Percentiles rank a stretch among this genome's conserved stretches.
Evolutionary conservation across 2,888 invertebrate genomes (phyloP).

Genomic region (Dermolepida albohirtum): DNA sequence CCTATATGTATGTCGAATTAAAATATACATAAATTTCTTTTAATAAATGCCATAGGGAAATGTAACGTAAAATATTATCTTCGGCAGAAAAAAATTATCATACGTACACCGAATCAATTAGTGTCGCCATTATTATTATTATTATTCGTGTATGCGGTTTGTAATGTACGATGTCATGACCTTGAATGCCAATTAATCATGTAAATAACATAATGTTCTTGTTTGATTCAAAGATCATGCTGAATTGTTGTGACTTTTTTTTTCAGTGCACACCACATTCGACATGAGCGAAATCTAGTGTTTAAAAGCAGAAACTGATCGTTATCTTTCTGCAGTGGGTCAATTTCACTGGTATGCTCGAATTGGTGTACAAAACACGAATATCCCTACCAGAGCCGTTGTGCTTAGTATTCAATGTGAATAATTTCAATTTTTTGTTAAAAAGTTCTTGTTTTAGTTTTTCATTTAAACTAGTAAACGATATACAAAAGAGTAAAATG

Average conservation of each 20-base stretch:
- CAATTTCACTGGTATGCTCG: slow-evolving; percentile 15
- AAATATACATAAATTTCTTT: too few relatives aligned
- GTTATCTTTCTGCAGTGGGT: slow-evolving; percentile 14
- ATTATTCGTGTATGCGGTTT: slow-evolving; percentile 11
- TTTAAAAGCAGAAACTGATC: slow-evolving; percentile 60
- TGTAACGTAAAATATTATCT: too few relatives aligned
- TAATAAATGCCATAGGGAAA: too few relatives aligned
- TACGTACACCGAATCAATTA: slow-evolving; percentile 11
- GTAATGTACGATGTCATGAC: slow-evolving; percentile 37
- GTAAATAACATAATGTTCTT: slow-evolving; percentile 64
- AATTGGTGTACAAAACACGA: slow-evolving; percentile 25
- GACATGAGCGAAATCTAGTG: slow-evolving; percentile 64
- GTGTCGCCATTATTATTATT: slow-evolving; percentile 1
- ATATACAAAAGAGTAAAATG: too few relatives aligned
- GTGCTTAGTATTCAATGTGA: background rate
- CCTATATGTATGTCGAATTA: too few relatives aligned
- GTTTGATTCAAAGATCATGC: slow-evolving; percentile 60
- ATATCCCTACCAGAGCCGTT: background rate
- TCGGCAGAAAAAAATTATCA: background rate
- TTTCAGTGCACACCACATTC: slow-evolving; percentile 55
- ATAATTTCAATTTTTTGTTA: too few relatives aligned
- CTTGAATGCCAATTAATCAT: slow-evolving; percentile 53
- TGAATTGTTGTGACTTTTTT: slow-evolving; percentile 58
- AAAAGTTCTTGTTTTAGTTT: background rate
- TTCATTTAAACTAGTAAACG: background rate